These are phyloP conservation scores for Sphyrna mokarran DNA, from an alignment of 2,113 vertebrate species.

Conservation along the genomic window DNA sequence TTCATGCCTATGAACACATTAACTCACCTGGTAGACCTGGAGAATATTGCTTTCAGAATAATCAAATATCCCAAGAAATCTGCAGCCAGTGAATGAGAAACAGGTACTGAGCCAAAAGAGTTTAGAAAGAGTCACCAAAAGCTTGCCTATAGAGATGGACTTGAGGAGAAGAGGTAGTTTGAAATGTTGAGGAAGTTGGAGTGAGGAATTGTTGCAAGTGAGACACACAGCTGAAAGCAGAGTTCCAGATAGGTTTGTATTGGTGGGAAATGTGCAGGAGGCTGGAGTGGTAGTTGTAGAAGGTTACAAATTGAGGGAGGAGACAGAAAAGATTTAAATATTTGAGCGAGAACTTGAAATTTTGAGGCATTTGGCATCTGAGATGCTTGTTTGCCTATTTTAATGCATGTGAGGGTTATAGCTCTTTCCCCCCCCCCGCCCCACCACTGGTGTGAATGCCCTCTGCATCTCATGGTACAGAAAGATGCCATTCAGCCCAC, in stretches of 20 bases:
- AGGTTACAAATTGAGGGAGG: not conserved
- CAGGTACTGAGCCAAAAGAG: not conserved
- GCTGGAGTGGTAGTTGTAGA: not conserved
- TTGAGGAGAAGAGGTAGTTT: not conserved
- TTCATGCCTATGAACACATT: not conserved
- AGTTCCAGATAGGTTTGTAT: not conserved
- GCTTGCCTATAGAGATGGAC: not conserved
- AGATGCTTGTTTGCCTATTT: not conserved
- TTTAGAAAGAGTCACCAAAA: not conserved
- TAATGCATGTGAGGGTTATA: not conserved
- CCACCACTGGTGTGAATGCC: not conserved
- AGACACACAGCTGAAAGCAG: not conserved
- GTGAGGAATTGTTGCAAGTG: not conserved
- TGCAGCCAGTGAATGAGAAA: no score
- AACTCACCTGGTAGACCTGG: not conserved
- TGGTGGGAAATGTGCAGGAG: not conserved
- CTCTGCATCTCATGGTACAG: no score
- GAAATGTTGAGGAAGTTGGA: not conserved
- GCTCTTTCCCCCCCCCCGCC: not conserved
- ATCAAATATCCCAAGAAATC: no score
- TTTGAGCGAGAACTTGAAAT: not conserved
- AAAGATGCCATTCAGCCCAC: no score
- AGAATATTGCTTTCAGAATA: not conserved
- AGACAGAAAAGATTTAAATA: not conserved
- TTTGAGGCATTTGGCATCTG: not conserved